A percentile compares a stretch with the other conserved stretches of the same genome.
Conservation (phyloP, 1,140 invertebrate genomes). For the Pogonus chalceus region DNA sequence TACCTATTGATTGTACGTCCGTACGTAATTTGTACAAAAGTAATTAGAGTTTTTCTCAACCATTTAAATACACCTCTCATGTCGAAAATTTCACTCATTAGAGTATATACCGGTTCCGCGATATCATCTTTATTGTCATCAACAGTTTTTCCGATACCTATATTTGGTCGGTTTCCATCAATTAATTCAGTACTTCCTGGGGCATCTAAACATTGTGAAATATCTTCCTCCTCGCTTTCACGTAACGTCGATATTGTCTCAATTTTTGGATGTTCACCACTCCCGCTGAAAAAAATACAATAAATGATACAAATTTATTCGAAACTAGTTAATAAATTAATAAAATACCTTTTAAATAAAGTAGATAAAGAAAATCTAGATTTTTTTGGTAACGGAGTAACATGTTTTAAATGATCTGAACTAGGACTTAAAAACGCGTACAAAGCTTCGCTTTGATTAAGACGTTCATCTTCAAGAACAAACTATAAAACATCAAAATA, state of each 20-base stretch:
- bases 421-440: constrained; percentile 84
- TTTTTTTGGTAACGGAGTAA: constrained; percentile 65
- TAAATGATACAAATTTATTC: constrained; percentile 20
- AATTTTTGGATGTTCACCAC: constrained; percentile 26
- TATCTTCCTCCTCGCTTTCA: constrained; percentile 59
- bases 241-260: constrained; percentile 32
- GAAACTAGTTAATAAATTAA: constrained; percentile 7
- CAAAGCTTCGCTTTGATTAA: constrained; percentile 79
- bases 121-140: constrained; percentile 68
- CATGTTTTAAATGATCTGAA: constrained; percentile 75
- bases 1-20: constrained; percentile 84
- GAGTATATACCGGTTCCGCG: constrained; percentile 75
- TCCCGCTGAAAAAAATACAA: constrained; percentile 21
- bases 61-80: constrained; percentile 78
- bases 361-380: constrained; percentile 74
- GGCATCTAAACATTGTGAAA: constrained; percentile 57
- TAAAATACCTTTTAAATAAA: constrained; percentile 66
- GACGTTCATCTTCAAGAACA: constrained; percentile 71
- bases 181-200: constrained; percentile 39
- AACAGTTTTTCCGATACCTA: constrained; percentile 30
- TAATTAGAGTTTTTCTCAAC: constrained; percentile 76
- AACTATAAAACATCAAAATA: constrained; percentile 45
- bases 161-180: constrained; percentile 34
- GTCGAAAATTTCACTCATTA: constrained; percentile 84
- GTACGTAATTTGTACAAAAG: constrained; percentile 86